A percentile compares a stretch with the other conserved stretches of the same genome.
phyloP scores from a whole-genome alignment of 2,888 invertebrate genomes.

The Parelbella ahira region DNA sequence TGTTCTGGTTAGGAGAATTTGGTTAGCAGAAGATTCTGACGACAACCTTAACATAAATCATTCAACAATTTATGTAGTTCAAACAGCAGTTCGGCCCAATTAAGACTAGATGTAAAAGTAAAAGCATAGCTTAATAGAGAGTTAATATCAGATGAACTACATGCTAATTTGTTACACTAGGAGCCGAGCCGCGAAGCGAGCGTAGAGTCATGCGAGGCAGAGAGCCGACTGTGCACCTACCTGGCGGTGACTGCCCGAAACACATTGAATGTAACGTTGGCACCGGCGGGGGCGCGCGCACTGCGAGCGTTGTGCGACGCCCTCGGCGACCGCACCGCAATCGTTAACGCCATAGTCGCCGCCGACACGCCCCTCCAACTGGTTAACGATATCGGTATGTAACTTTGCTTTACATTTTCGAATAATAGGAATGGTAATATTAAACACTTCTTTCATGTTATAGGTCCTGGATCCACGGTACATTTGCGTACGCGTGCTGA shows the following conservation, averaged over 20 bases:
- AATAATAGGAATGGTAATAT: not conserved
- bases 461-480: constrained; percentile 80
- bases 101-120: too few relatives aligned
- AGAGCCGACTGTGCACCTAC: constrained; percentile 81
- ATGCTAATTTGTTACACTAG: too few relatives aligned
- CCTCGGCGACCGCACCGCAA: constrained; percentile 52
- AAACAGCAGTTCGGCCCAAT: too few relatives aligned
- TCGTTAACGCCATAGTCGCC: constrained; percentile 58
- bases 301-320: constrained; percentile 59
- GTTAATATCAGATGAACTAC: too few relatives aligned
- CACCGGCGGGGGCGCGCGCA: constrained; percentile 83
- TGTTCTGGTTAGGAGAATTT: too few relatives aligned
- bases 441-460: not conserved
- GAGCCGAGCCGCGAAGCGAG: constrained; percentile 69
- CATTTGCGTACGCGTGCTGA: constrained; percentile 76
- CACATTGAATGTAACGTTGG: constrained; percentile 84
- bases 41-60: too few relatives aligned
- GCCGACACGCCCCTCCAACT: constrained; percentile 58
- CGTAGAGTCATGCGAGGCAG: constrained; percentile 75
- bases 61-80: too few relatives aligned
- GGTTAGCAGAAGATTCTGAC: too few relatives aligned
- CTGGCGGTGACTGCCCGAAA: constrained; percentile 85
- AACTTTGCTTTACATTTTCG: too few relatives aligned
- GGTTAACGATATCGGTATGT: constrained; percentile 82
- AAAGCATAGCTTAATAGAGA: too few relatives aligned